These are phyloP conservation scores for Ectobius pallidus DNA, from an alignment of 2,888 invertebrate genomes.

Conservation along the genomic window DNA sequence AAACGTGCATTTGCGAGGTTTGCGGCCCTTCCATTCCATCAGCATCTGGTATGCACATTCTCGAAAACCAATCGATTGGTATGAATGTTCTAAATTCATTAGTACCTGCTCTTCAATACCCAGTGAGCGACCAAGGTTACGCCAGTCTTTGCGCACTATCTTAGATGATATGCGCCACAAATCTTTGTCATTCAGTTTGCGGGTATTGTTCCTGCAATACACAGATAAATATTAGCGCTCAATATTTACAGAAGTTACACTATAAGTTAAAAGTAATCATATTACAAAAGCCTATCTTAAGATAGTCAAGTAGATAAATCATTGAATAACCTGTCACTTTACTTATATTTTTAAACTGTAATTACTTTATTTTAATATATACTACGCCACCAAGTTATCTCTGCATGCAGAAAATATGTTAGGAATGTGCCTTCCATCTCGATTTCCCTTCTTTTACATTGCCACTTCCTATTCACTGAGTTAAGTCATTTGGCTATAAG, in stretches of 20 bases:
- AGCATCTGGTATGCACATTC: conserved; percentile 50
- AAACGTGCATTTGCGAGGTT: conserved; percentile 47
- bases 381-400: too few relatives aligned
- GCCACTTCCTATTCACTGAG: too few relatives aligned
- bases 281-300: too few relatives aligned
- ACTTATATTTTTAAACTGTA: too few relatives aligned
- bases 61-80: conserved; percentile 45
- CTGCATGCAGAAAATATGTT: too few relatives aligned
- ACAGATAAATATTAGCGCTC: neutral
- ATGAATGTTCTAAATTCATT: conserved; percentile 45
- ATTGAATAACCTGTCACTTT: too few relatives aligned
- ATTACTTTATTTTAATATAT: too few relatives aligned
- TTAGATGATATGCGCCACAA: conserved; percentile 47
- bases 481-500: too few relatives aligned
- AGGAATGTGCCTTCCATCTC: too few relatives aligned
- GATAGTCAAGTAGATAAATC: too few relatives aligned
- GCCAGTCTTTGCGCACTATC: conserved; percentile 46
- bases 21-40: conserved; percentile 47
- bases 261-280: too few relatives aligned
- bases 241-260: neutral
- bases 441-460: too few relatives aligned
- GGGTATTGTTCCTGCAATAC: conserved; percentile 42
- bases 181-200: conserved; percentile 44
- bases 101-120: conserved; percentile 46
- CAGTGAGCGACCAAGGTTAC: conserved; percentile 46